Percentiles rank a stretch among this genome's conserved stretches.
Conservation (phyloP, 2,113 vertebrate genomes). For the Procavia capensis region DNA sequence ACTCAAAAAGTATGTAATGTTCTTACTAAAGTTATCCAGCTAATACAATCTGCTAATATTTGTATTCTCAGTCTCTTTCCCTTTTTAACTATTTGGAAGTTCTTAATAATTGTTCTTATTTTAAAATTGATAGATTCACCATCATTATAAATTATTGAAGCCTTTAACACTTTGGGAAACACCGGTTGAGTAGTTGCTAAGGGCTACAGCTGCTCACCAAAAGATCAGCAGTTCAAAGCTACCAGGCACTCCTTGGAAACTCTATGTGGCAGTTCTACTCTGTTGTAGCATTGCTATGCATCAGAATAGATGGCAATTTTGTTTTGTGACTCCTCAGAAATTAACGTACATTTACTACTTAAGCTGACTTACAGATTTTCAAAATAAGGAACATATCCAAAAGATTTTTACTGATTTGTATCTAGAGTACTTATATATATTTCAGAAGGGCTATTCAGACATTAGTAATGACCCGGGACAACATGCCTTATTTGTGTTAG, state of each 20-base stretch:
- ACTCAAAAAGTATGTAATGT: not conserved
- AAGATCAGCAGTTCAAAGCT: too few relatives aligned
- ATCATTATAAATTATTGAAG: not conserved
- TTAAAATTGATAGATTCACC: not conserved
- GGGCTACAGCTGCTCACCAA: too few relatives aligned
- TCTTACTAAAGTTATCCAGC: not conserved
- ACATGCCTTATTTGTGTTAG: not conserved
- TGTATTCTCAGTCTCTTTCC: not conserved
- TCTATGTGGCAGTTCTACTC: too few relatives aligned
- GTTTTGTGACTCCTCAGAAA: not conserved
- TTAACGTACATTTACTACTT: not conserved
- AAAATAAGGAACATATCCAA: not conserved
- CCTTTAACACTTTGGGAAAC: too few relatives aligned
- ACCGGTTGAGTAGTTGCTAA: too few relatives aligned
- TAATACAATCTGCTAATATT: not conserved
- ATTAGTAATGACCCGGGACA: not conserved
- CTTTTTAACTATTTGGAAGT: constrained; percentile 22
- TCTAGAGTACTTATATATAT: not conserved
- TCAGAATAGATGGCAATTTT: too few relatives aligned
- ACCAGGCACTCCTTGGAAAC: too few relatives aligned
- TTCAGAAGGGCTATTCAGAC: not conserved
- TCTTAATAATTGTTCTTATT: not conserved
- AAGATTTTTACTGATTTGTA: not conserved
- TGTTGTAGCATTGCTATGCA: too few relatives aligned
- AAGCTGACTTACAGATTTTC: not conserved